Evolutionary conservation across 1,140 invertebrate species (phyloP), one percentile per base, ranked within the genome.

Genomic region (Bombus terrestris): DNA sequence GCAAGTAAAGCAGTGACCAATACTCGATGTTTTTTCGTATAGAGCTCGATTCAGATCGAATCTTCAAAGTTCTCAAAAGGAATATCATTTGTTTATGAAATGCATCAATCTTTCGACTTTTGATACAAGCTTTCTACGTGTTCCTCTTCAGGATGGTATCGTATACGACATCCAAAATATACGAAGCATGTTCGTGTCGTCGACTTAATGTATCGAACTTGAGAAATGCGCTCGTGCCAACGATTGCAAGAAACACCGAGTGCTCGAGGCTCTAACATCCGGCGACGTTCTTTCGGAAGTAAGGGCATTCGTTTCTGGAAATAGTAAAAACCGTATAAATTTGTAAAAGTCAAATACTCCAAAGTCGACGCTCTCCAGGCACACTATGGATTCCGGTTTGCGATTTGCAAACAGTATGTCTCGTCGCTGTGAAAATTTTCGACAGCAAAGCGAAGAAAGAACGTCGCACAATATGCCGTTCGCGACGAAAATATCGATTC

Each of bases 401-500:
- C 39, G 47, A 37, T 22, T 28, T 39, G 28, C 69, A 41, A 47
- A 41, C 13, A 25, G 18, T 53, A 12, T 28, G 13, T 39, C 22
- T 8, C 68, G 80, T n/a, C 8, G 68, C 62, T n/a, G 32, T 83
- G n/a, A 53, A 68, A 71, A 78, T 78, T 71, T 43, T 59, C 64
- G 28, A 47, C 71, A 35, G 13, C 39, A 8, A 53, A 12, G 35
- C 13, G 57, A 74, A n/a, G 15, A 59, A 69, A 78, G 82, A 57
- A 59, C 35, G 37, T 39, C 47, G 76, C 15, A 28, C 47, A 37
- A 22, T 18, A 6, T 53, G 0, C 47, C 47, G 47, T 22, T 6
- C 47, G 15, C 47, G 47, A 53, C n/a, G 28, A 74, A 77, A 77
- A 83, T 83, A 83, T 83, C 74, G 82, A 83, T 78, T 83, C 64